Conservation (phyloP, 1,140 invertebrate genomes). For the Ooceraea biroi region DNA sequence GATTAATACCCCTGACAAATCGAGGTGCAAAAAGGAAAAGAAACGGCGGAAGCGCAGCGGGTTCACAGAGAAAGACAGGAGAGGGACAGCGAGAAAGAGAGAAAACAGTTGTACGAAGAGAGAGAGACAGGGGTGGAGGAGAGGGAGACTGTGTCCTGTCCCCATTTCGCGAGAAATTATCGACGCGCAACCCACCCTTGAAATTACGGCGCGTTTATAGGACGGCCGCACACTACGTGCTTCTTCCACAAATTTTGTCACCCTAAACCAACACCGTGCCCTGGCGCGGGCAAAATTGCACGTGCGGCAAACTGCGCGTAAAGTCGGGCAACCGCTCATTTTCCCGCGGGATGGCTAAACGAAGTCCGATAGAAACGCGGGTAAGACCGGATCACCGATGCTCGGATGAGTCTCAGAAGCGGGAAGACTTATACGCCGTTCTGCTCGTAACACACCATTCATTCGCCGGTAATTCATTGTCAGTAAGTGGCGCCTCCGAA, state of each 20-base stretch:
- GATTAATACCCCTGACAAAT: slow-evolving; percentile 71
- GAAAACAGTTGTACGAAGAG: slow-evolving; percentile 28
- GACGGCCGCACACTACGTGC: background rate
- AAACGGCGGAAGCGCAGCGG: slow-evolving; percentile 10
- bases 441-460: slow-evolving; percentile 7
- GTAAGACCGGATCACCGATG: background rate
- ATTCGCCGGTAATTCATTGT: background rate
- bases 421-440: background rate
- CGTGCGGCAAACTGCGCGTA: background rate
- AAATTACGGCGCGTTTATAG: slow-evolving; percentile 53
- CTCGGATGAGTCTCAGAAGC: background rate
- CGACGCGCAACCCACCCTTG: slow-evolving; percentile 48
- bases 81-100: background rate
- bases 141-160: slow-evolving; percentile 47
- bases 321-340: slow-evolving; percentile 10
- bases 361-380: background rate
- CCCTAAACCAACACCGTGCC: background rate
- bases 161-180: slow-evolving; percentile 55
- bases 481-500: background rate
- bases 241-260: background rate
- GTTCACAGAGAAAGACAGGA: slow-evolving; percentile 4
- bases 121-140: background rate
- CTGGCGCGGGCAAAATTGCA: slow-evolving; percentile 11
- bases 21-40: slow-evolving; percentile 37
- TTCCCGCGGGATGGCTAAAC: too few relatives aligned